A percentile compares a stretch with the other conserved stretches of the same genome.
Conservation (phyloP, 2,113 vertebrate species). For the Microcebus griseorufus region DNA sequence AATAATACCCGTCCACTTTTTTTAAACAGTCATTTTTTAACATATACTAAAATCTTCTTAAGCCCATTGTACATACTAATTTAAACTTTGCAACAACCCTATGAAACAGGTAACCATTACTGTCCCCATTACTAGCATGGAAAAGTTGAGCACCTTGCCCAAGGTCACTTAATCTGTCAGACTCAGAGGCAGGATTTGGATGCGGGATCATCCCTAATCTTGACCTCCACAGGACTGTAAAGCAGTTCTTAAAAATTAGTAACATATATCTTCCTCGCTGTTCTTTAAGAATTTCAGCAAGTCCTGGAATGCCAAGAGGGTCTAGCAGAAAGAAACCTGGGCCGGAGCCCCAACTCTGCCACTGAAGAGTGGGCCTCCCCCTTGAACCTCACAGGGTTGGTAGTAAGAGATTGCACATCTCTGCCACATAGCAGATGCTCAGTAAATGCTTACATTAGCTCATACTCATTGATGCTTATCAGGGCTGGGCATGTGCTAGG, state of each 20-base stretch:
- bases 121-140: neutral
- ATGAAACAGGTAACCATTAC: neutral
- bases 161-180: neutral
- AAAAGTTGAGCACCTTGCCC: neutral
- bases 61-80: neutral
- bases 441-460: neutral
- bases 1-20: neutral
- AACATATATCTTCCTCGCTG: neutral
- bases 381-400: neutral
- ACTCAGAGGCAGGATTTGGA: slow-evolving; percentile 27
- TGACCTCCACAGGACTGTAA: neutral
- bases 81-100: neutral
- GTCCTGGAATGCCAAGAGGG: neutral
- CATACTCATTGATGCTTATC: neutral
- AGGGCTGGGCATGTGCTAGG: neutral
- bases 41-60: neutral
- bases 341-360: neutral
- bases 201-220: neutral
- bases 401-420: neutral
- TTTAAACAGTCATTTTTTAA: neutral
- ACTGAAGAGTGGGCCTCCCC: neutral
- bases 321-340: neutral
- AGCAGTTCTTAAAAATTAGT: neutral
- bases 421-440: neutral
- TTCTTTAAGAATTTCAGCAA: neutral